These are phyloP conservation scores for Hypselothyrea guttata DNA, from an alignment of 2,888 invertebrate genomes.

Conservation along the genomic window DNA sequence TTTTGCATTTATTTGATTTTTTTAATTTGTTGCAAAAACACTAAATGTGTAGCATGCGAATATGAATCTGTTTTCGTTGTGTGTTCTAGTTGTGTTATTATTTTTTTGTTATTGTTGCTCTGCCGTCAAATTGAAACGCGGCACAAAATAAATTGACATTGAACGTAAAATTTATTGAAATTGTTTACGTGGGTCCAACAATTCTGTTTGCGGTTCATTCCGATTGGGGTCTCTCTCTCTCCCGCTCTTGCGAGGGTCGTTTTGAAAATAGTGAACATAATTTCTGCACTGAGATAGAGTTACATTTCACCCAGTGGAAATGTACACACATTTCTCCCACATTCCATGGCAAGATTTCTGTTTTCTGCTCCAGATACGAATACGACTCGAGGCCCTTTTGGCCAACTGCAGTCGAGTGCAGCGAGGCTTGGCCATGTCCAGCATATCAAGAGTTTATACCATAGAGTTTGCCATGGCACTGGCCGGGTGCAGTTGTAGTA, in stretches of 20 bases:
- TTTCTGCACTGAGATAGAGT: slow-evolving; percentile 11
- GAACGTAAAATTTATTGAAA: slow-evolving; percentile 72
- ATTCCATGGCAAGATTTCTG: slow-evolving; percentile 48
- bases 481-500: slow-evolving; percentile 1
- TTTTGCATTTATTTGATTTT: slow-evolving; percentile 25
- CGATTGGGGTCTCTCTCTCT: not conserved
- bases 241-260: slow-evolving; percentile 25
- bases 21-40: slow-evolving; percentile 65
- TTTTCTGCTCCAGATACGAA: slow-evolving; percentile 69
- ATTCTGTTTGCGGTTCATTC: slow-evolving; percentile 41
- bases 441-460: not conserved
- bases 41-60: slow-evolving; percentile 43
- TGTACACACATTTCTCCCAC: slow-evolving; percentile 24
- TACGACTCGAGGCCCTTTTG: slow-evolving; percentile 55
- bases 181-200: slow-evolving; percentile 62
- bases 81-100: not conserved
- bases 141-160: slow-evolving; percentile 71
- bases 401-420: slow-evolving; percentile 67
- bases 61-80: slow-evolving; percentile 27
- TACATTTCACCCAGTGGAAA: no score
- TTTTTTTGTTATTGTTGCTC: slow-evolving; percentile 10
- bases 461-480: accelerated
- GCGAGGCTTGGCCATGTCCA: slow-evolving; percentile 52
- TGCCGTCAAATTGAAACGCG: slow-evolving; percentile 69
- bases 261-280: slow-evolving; percentile 27